A percentile compares a stretch with the other conserved stretches of the same genome.
phyloP scores from a whole-genome alignment of 2,113 vertebrate genomes.

The Atherinomorus stipes region DNA sequence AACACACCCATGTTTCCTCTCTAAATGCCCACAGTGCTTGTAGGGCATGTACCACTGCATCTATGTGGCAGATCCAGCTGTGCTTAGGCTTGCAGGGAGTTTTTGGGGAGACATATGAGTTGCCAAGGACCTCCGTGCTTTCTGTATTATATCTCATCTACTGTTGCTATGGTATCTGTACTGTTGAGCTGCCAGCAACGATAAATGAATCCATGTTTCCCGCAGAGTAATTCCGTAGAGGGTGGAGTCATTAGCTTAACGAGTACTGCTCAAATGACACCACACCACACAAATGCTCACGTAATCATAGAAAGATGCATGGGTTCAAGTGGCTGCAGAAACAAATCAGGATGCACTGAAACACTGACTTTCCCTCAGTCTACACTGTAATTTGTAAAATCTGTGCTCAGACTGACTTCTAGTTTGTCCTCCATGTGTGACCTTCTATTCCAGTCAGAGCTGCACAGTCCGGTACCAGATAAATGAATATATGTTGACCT shows the following conservation, averaged over 20 bases:
- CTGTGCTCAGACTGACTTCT: too few relatives aligned
- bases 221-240: conserved; percentile 32
- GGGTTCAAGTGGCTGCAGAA: background rate
- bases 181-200: conserved; percentile 46
- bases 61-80: conserved; percentile 57
- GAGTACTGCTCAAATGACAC: conserved; percentile 30
- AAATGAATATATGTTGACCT: too few relatives aligned
- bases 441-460: too few relatives aligned
- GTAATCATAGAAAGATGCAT: background rate
- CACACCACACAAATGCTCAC: background rate
- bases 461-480: too few relatives aligned
- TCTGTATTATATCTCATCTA: conserved; percentile 51
- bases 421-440: too few relatives aligned
- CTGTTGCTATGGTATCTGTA: conserved; percentile 66
- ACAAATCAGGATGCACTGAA: conserved; percentile 3
- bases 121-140: conserved; percentile 34
- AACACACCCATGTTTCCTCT: background rate
- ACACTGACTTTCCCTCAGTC: conserved; percentile 24
- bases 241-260: conserved; percentile 65
- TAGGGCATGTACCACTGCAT: conserved; percentile 2
- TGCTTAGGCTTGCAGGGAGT: conserved; percentile 33
- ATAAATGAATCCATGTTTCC: conserved; percentile 65
- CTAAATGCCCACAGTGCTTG: background rate
- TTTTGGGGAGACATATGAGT: conserved; percentile 44
- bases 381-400: too few relatives aligned